Percentiles rank a stretch among this genome's conserved stretches.
phyloP scores from a whole-genome alignment of 2,113 vertebrate species.

The Bambusicola thoracicus region DNA sequence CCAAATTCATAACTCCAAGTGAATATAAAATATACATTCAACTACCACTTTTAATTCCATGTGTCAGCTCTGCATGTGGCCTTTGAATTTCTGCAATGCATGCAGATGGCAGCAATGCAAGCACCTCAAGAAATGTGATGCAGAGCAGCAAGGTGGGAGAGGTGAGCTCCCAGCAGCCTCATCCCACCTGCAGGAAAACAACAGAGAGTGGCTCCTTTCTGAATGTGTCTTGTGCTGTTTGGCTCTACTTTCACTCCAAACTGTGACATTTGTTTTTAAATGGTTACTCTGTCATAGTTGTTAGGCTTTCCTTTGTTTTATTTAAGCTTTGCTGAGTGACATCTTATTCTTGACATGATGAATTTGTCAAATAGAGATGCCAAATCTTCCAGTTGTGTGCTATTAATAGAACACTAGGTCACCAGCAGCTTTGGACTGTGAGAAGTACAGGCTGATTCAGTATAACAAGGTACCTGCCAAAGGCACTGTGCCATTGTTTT shows the following conservation, averaged over 20 bases:
- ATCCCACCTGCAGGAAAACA: neutral
- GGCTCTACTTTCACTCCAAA: neutral
- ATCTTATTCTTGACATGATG: neutral
- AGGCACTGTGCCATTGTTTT: neutral
- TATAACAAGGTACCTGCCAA: neutral
- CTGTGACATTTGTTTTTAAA: neutral
- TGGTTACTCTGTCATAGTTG: neutral
- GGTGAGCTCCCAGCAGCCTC: neutral
- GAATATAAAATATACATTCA: neutral
- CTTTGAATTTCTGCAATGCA: neutral
- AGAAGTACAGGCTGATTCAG: neutral
- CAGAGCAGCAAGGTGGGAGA: neutral
- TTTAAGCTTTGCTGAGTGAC: neutral
- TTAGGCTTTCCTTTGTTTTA: neutral
- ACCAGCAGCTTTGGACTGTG: neutral
- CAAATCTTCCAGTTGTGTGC: neutral
- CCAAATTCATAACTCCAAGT: neutral
- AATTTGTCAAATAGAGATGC: neutral
- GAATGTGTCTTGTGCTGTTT: neutral
- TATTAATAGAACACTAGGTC: neutral
- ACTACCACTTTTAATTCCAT: neutral
- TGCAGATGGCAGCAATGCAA: neutral
- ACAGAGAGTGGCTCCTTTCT: accelerated
- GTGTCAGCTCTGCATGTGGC: neutral
- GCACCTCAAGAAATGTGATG: neutral